Evolutionary conservation across 2,888 invertebrate species (phyloP), one percentile per base, ranked within the genome.

Genomic region (Vesta saturnalis): DNA sequence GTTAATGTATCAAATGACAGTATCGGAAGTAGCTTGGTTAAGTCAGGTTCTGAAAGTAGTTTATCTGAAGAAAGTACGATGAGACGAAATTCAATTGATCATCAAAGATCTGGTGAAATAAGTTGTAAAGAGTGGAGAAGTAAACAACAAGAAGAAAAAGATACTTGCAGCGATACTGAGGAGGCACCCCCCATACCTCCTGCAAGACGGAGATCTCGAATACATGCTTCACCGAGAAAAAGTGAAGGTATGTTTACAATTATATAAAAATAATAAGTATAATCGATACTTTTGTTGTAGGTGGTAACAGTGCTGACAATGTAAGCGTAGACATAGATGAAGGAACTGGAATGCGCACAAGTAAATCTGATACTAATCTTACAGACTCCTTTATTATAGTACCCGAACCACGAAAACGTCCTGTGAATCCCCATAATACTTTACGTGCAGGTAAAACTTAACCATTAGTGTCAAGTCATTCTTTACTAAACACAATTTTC

Each of bases 381-480:
- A 94, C 94, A 0, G 95, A 96, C 81, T 94, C 95, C 19, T 96
- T 96, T 84, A 95, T 95, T 1, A 89, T 96, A 74, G 89, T 96
- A 12, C 86, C 89, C 0, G 89, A 90, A 72, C 86, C 87, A 71
- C 57, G 84, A 81, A 79, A 85, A 82, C 78, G 85, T 80, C 83
- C 77, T 12, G 72, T 80, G 1, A 84, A 84, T 77, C 83, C 84
- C 1, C 75, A 82, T 71, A 83, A 81, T 74, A 73, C 78, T 46
- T 74, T 85, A 12, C 73, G 83, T 71, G 79, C 82, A 71, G 84
- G 84, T 84, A 76, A 71, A 60, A 55, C 54, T 22, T 47, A 21
- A n/a, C n/a, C n/a, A n/a, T n/a, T n/a, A n/a, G n/a, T n/a, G n/a
- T n/a, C 35, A 73, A 74, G 21, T 56, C n/a, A n/a, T n/a, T n/a